Evolutionary conservation across 92 coral and sea anemone genomes (phyloP).

Genomic region (Scolanthus callimorphus): DNA sequence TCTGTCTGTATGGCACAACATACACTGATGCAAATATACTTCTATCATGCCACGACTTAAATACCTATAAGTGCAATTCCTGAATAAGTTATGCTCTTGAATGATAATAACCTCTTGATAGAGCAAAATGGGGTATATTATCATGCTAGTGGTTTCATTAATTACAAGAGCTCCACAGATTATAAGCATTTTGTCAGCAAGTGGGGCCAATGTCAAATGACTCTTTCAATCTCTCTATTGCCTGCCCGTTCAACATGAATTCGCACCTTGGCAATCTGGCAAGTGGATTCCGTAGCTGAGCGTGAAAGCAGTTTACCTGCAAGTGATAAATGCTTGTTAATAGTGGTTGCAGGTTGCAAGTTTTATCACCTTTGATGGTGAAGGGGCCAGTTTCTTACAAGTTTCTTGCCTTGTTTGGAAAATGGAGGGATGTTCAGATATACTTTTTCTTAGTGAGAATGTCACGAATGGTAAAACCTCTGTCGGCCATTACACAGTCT

Average conservation of each 20-base stretch:
- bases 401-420: conserved; percentile 52
- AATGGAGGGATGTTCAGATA: conserved; percentile 64
- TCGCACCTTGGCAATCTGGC: conserved; percentile 52
- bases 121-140: too few species aligned
- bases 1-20: too few species aligned
- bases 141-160: conserved; percentile 9
- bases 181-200: conserved; percentile 6
- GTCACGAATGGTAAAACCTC: conserved; percentile 59
- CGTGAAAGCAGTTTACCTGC: conserved; percentile 55
- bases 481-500: conserved; percentile 65
- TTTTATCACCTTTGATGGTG: too few species aligned
- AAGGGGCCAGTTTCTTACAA: too few species aligned
- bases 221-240: conserved; percentile 21
- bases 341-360: too few species aligned
- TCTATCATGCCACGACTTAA: too few species aligned
- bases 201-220: conserved; percentile 8
- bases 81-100: too few species aligned
- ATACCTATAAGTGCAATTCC: too few species aligned
- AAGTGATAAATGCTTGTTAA: too few species aligned
- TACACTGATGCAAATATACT: too few species aligned
- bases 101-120: too few species aligned
- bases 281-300: conserved; percentile 41
- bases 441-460: conserved; percentile 19
- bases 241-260: conserved; percentile 67
- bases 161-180: conserved; percentile 19